These are phyloP conservation scores for Tachysurus fulvidraco DNA, from an alignment of 2,113 vertebrate genomes.

Conservation along the genomic window DNA sequence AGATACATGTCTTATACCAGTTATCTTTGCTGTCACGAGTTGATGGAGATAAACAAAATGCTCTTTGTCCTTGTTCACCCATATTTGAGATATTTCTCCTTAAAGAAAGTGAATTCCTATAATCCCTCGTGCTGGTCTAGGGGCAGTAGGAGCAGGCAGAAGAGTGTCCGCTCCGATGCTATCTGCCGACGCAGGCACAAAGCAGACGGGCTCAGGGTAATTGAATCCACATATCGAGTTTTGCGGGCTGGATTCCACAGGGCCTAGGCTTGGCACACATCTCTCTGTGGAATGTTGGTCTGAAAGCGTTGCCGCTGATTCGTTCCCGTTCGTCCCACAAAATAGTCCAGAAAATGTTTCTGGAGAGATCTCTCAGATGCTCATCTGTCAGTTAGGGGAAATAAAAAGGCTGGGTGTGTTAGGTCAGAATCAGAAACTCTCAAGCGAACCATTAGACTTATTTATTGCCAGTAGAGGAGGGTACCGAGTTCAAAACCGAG, in stretches of 20 bases:
- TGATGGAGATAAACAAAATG: neutral
- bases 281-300: constrained; percentile 31
- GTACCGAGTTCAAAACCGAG: constrained; percentile 29
- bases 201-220: constrained; percentile 48
- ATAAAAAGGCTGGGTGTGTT: constrained; percentile 19
- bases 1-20: neutral
- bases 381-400: constrained; percentile 27
- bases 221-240: constrained; percentile 48
- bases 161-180: constrained; percentile 34
- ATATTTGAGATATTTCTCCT: neutral
- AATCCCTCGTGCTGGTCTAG: constrained; percentile 18
- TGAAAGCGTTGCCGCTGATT: constrained; percentile 25
- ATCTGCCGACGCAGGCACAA: constrained; percentile 43
- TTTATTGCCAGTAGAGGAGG: constrained; percentile 17
- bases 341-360: constrained; percentile 28
- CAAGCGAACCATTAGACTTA: constrained; percentile 9
- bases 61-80: neutral
- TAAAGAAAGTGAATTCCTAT: constrained; percentile 19
- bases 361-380: constrained; percentile 12
- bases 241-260: constrained; percentile 42
- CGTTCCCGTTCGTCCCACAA: neutral
- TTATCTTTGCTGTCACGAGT: neutral
- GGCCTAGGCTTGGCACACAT: constrained; percentile 28
- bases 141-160: constrained; percentile 15
- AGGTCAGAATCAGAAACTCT: constrained; percentile 15